Evolutionary conservation across 2,888 invertebrate genomes (phyloP), one percentile per base, ranked within the genome.

Genomic region (Celastrina argiolus): DNA sequence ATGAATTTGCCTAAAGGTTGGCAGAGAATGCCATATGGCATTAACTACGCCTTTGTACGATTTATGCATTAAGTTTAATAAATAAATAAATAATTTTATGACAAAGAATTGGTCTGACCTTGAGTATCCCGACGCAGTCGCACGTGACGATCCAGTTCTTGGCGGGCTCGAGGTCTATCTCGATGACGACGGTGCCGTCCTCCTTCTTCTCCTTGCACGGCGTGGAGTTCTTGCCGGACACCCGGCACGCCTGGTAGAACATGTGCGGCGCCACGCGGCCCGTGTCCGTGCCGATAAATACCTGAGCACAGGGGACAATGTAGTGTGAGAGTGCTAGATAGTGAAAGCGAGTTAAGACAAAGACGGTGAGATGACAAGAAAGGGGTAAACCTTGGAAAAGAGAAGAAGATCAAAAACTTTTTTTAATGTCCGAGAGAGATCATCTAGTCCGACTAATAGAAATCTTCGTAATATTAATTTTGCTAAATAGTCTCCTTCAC

Each of bases 211-310:
- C 98, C 70, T 94, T 92, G 87, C 98, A 98, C 0, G 97, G 96
- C 1, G 98, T 98, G 10, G 98, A 98, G 85, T 98, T 98, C 88
- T 99, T 99, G 5, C 99, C 98, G 68, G 97, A 96, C 0, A 99
- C 98, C 71, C 97, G 95, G 80, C 98, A 98, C 2, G 98, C 98
- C 85, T 98, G 98, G 89, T 99, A 99, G 87, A 98, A 98, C 95
- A 98, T 97, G 85, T 99, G 99, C 0, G 98, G 98, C 6, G 96
- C 95, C 7, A 97, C 96, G 68, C 96, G 94, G 0, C 97, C 98
- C 63, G 96, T 93, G 82, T 98, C 98, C 18, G 97, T 97, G 42
- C 98, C 98, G 78, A 98, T 97, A 83, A 97, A 98, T 65, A 96
- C 94, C 93, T 94, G 81, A n/a, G 16, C 31, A 59, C 10, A 18